Evolutionary conservation across 2,888 invertebrate genomes (phyloP), one percentile per base, ranked within the genome.

Genomic region (Phaonia tiefii): DNA sequence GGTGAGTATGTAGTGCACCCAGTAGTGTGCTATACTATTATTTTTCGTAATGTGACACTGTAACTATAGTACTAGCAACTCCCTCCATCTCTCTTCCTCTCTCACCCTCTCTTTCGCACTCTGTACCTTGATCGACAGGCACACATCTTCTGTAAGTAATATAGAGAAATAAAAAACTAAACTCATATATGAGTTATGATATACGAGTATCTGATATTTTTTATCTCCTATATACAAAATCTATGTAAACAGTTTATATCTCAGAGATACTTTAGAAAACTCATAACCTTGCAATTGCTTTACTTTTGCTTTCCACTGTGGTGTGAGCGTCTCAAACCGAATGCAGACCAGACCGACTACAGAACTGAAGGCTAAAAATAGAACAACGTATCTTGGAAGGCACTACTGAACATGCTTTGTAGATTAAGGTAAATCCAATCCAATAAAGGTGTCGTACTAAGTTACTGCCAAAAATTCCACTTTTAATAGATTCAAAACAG

Each of bases 1-100:
- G n/a, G n/a, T n/a, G n/a, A n/a, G n/a, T n/a, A n/a, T n/a, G n/a
- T n/a, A n/a, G n/a, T n/a, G n/a, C n/a, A n/a, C n/a, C n/a, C n/a
- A n/a, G n/a, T n/a, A n/a, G n/a, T n/a, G n/a, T n/a, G n/a, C 31
- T 31, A 31, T 31, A 31, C 31, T 63, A 63, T 63, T 63, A 63
- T 63, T 39, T 42, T 63, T 63, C 39, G 63, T 42, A 63, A 63
- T 63, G 39, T 20, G 63, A 63, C 63, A 63, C 63, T 39, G 63
- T 42, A 63, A 63, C 1, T 42, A 39, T 63, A 39, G 13, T 44
- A 44, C 7, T 20, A 17, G 3, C 13, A 60, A 46, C 17, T 4
- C 4, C 15, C 46, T 46, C 39, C 39, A 17, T 5, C 4, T 46
- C 2, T 46, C 17, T 46, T 15, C 15, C 15, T 46, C 17, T 15